Conservation (phyloP, 2,888 invertebrate species). For the Eutolmus rufibarbis region DNA sequence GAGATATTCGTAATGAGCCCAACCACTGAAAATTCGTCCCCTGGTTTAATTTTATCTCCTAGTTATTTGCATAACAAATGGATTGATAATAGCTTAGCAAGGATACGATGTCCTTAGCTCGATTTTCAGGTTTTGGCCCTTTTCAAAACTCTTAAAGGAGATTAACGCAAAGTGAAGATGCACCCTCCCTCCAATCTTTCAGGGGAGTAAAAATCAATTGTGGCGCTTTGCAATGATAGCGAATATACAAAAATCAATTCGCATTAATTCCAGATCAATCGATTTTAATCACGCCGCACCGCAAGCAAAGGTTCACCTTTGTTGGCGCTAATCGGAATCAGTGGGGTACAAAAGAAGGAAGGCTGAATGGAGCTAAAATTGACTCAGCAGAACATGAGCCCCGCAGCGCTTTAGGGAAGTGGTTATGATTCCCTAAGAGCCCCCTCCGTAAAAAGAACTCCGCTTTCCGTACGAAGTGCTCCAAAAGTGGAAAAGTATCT, state of each 20-base stretch:
- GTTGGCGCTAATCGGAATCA: neutral
- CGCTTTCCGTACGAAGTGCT: neutral
- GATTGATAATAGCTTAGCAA: neutral
- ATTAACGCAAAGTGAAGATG: neutral
- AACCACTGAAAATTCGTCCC: neutral
- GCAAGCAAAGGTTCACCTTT: neutral
- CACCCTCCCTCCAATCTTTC: neutral
- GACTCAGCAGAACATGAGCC: neutral
- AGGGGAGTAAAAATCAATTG: neutral
- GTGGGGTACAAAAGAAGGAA: neutral
- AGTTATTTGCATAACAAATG: neutral
- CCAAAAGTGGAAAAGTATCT: neutral
- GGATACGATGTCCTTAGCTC: neutral
- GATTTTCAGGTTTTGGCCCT: neutral
- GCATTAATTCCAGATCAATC: constrained; percentile 11
- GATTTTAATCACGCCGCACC: constrained; percentile 23
- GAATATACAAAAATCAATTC: neutral
- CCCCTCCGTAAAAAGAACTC: neutral
- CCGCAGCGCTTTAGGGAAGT: neutral
- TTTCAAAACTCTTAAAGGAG: neutral
- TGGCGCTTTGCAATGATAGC: neutral
- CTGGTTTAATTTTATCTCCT: neutral
- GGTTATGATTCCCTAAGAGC: neutral
- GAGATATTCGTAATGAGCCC: neutral
- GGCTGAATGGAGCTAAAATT: constrained; percentile 1